Percentiles rank a stretch among this genome's conserved stretches.
Evolutionary conservation across 2,888 invertebrate genomes (phyloP).

Genomic region (Epinotia ramella): DNA sequence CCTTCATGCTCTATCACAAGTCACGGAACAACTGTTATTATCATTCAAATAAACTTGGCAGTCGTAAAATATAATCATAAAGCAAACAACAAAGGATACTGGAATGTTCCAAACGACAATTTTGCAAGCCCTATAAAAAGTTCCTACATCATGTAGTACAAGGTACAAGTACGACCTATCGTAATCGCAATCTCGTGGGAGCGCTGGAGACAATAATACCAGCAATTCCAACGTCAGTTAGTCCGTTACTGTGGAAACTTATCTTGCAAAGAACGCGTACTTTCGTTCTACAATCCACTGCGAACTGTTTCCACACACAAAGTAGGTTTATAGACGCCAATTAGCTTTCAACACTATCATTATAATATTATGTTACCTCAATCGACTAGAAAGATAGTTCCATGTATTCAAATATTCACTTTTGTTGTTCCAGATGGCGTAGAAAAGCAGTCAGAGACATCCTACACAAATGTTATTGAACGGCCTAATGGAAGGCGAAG

Average conservation of each 20-base stretch:
- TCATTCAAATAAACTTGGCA: constrained; percentile 26
- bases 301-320: constrained; percentile 52
- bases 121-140: constrained; percentile 34
- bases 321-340: constrained; percentile 47
- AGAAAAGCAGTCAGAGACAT: constrained; percentile 69
- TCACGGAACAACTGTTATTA: constrained; percentile 11
- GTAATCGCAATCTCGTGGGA: constrained; percentile 58
- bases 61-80: constrained; percentile 11
- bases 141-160: constrained; percentile 38
- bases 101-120: constrained; percentile 31
- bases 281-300: constrained; percentile 54
- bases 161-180: constrained; percentile 48
- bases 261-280: constrained; percentile 54
- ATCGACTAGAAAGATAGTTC: background rate
- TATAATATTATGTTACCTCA: constrained; percentile 48
- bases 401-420: constrained; percentile 19
- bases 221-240: constrained; percentile 47
- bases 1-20: constrained; percentile 28
- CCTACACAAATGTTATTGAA: constrained; percentile 73
- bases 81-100: constrained; percentile 25
- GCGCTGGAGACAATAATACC: constrained; percentile 51
- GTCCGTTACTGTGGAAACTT: constrained; percentile 50
- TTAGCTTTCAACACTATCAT: constrained; percentile 49
- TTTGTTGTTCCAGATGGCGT: constrained; percentile 80
- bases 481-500: constrained; percentile 77